Evolutionary conservation across 2,797 vertebrate species (phyloP).

Genomic region (Dipus sagitta): DNA sequence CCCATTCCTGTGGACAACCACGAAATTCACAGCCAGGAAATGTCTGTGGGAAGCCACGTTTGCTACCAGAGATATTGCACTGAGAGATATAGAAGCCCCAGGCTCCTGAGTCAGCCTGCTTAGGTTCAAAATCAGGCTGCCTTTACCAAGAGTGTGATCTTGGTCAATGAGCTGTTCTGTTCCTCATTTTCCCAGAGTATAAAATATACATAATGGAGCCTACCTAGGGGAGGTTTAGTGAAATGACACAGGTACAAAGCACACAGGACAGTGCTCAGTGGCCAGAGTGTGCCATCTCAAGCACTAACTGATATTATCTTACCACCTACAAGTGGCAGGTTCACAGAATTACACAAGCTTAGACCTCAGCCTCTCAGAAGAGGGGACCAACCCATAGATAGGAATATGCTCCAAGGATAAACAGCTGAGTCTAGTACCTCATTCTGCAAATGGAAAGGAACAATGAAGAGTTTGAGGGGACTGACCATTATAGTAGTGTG

Average conservation of each 20-base stretch:
- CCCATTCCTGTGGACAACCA: neutral
- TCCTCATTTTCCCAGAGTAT: neutral
- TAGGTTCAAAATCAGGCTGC: neutral
- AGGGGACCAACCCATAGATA: neutral
- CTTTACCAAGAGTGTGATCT: neutral
- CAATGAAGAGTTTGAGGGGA: neutral
- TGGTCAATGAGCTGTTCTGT: neutral
- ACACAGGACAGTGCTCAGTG: neutral
- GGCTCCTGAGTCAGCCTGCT: neutral
- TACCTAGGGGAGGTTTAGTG: neutral
- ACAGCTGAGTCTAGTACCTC: neutral
- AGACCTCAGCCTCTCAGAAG: neutral
- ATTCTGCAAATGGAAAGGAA: neutral
- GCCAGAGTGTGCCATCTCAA: fast-evolving
- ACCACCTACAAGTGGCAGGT: neutral
- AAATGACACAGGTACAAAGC: neutral
- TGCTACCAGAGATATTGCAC: neutral
- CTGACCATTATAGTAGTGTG: neutral
- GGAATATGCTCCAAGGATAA: neutral
- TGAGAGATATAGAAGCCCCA: neutral
- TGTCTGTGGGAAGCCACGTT: neutral
- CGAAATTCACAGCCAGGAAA: neutral
- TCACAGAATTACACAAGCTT: neutral
- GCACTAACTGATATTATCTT: neutral
- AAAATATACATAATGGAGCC: neutral